These are phyloP conservation scores for Pissodes strobi DNA, from an alignment of 1,140 invertebrate genomes.

Conservation along the genomic window DNA sequence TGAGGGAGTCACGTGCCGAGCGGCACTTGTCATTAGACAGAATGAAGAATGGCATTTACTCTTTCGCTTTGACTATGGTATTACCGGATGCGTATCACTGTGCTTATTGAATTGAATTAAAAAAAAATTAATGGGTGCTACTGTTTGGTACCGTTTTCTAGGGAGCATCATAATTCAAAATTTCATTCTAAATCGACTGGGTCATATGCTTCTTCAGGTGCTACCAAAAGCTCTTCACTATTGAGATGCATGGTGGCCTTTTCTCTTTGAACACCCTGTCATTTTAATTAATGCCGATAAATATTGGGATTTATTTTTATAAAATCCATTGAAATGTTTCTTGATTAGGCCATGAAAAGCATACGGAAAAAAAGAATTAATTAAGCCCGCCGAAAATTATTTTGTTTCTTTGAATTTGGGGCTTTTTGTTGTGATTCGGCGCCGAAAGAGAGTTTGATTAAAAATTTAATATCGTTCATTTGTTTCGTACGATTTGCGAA, in stretches of 20 bases:
- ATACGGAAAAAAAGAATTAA: neutral
- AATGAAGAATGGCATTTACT: neutral
- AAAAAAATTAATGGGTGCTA: no score
- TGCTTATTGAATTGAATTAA: neutral
- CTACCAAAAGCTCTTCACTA: no score
- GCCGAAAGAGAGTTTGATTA: conserved; percentile 24
- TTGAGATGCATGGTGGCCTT: no score
- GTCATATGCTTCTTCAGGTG: no score
- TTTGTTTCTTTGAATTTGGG: neutral
- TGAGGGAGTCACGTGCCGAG: conserved; percentile 5
- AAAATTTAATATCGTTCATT: conserved; percentile 26
- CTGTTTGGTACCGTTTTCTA: no score
- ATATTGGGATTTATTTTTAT: no score
- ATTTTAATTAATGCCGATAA: no score
- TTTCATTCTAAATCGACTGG: no score
- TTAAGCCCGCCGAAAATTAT: neutral
- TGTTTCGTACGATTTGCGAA: conserved; percentile 9
- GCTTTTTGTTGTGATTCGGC: neutral
- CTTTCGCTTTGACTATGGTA: neutral
- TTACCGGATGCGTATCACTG: neutral
- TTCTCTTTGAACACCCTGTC: no score
- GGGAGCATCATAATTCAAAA: no score
- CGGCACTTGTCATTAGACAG: conserved; percentile 2
- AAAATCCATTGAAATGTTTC: no score
- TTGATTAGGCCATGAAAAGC: no score